Base-by-base conservation (phyloP, 2,888 invertebrate genomes). In the Myopa testacea region DNA sequence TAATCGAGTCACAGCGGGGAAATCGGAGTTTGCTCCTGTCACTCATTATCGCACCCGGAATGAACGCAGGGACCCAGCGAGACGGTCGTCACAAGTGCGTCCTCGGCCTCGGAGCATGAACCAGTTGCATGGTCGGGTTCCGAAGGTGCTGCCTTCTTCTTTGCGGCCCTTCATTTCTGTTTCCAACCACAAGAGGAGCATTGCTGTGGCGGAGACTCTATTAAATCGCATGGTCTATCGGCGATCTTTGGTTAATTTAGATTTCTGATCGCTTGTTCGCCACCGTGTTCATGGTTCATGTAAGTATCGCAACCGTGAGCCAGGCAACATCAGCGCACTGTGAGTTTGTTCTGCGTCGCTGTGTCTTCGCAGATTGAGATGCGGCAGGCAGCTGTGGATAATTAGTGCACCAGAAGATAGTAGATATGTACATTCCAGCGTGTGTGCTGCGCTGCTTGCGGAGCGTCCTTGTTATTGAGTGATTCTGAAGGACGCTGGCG, bases 1-100 rank as follows among this genome's bases (percentile, higher is more conserved):
- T 81, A 81, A 81, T 82, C 79, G 80, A 78, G 75, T 81, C 82
- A 79, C 82, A 82, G 82, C 82, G 76, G 82, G 82, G 77, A 75
- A 75, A 79, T 75, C 74, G 73, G 52, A 73, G 78, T 79, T 78
- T 76, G 78, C 80, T 78, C 77, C 79, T 77, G 81, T 80, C 82
- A 79, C 81, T 81, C 80, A 82, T 79, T 77, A 77, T 81, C 78
- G 80, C 80, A 80, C 78, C 79, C 68, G 38, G 40, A 60, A 60
- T 6, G n/a, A 4, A 60, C 38, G 14, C 45, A 12, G 38, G 10
- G 55, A 55, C 55, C 5, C 14, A n/a, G 55, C 5, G 14, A 55
- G 55, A 55, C 55, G n/a, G n/a, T 26, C 26, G 26, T 26, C 26
- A 55, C 55, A 55, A 5, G 10, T 26, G 38, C 26, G 26, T 26